These are phyloP conservation scores for Plecotus auritus DNA, from an alignment of 2,113 vertebrate genomes.

Conservation along the genomic window DNA sequence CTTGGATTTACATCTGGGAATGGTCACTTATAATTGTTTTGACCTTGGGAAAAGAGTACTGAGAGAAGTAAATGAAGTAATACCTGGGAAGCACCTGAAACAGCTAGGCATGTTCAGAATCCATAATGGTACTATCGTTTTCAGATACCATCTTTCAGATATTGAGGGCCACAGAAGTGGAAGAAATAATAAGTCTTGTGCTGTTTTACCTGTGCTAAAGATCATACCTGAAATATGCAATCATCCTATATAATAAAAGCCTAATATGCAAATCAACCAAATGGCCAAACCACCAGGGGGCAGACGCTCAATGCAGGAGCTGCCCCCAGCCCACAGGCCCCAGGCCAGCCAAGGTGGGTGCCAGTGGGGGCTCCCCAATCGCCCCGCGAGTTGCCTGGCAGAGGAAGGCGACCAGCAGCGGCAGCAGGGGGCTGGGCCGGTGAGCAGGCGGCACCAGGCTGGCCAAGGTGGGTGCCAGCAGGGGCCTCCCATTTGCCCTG, in stretches of 20 bases:
- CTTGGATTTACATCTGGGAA: neutral
- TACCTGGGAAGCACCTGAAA: neutral
- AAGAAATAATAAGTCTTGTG: neutral
- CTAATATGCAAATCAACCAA: too few species aligned
- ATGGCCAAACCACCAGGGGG: too few species aligned
- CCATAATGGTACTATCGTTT: neutral
- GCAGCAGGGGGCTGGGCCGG: too few species aligned
- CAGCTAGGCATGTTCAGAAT: neutral
- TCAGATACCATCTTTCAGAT: neutral
- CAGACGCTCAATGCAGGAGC: too few species aligned
- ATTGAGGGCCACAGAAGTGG: neutral
- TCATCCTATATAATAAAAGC: too few species aligned
- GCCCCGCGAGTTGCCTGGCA: rapidly evolving
- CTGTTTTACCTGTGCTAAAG: neutral
- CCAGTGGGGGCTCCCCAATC: too few species aligned
- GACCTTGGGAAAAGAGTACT: neutral
- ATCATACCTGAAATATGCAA: neutral
- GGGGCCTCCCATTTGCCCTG: too few species aligned
- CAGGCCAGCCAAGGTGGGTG: too few species aligned
- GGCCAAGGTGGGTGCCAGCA: too few species aligned
- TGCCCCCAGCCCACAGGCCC: too few species aligned
- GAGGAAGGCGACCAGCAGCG: too few species aligned
- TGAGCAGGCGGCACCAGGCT: too few species aligned
- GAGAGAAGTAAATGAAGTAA: neutral
- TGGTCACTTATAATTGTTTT: neutral